phyloP scores from a whole-genome alignment of 2,888 invertebrate genomes.

The Unio pictorum region DNA sequence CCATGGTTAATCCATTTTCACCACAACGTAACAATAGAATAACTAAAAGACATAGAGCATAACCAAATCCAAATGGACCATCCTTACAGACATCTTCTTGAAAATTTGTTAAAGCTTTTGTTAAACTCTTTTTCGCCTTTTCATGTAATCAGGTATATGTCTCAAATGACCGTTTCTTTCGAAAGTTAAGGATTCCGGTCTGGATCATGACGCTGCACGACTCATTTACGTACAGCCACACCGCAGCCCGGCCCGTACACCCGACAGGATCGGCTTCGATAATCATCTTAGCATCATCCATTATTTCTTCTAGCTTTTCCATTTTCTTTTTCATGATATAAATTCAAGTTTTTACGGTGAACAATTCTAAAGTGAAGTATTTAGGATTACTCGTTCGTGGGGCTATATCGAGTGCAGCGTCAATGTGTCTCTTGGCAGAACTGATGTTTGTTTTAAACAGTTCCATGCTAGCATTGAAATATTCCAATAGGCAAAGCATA shows the following conservation, averaged over 20 bases:
- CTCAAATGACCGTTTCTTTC: constrained; percentile 18
- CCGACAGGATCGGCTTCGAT: constrained; percentile 38
- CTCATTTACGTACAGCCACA: constrained; percentile 45
- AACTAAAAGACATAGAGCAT: constrained; percentile 30
- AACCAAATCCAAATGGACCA: constrained; percentile 43
- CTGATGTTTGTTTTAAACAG: constrained; percentile 32
- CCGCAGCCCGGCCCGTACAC: constrained; percentile 40
- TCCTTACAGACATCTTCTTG: constrained; percentile 39
- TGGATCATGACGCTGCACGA: constrained; percentile 26
- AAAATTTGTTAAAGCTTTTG: constrained; percentile 34
- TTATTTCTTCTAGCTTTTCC: constrained; percentile 29
- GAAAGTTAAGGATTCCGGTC: constrained; percentile 31
- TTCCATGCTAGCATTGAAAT: constrained; percentile 28
- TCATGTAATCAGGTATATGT: constrained; percentile 23
- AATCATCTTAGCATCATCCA: constrained; percentile 41
- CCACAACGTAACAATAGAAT: constrained; percentile 35
- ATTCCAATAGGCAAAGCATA: constrained; percentile 34
- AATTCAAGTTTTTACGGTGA: constrained; percentile 36
- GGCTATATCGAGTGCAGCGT: constrained; percentile 24
- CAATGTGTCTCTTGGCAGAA: constrained; percentile 28
- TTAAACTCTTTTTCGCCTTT: constrained; percentile 29
- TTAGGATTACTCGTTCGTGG: constrained; percentile 35
- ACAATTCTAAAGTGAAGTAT: constrained; percentile 37
- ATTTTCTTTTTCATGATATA: constrained; percentile 39
- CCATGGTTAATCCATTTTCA: constrained; percentile 39